These are phyloP conservation scores for Plebejus argus DNA, from an alignment of 2,888 invertebrate genomes.

Conservation along the genomic window DNA sequence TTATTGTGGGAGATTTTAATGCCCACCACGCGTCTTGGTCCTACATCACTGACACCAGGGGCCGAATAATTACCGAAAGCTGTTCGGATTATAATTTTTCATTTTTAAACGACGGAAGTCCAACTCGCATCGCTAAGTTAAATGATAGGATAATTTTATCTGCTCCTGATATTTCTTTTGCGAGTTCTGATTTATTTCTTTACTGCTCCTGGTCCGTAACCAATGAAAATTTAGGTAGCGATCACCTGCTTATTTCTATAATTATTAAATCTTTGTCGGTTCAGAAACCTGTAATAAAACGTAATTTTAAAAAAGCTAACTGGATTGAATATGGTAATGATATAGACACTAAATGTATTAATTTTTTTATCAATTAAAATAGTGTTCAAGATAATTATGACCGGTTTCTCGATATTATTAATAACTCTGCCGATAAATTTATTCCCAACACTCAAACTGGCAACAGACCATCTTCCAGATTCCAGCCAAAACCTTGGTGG, in stretches of 20 bases:
- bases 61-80: constrained; percentile 1
- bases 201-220: background rate
- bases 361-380: background rate
- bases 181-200: background rate
- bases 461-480: background rate
- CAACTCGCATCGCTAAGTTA: background rate
- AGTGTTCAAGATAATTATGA: background rate
- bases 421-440: background rate
- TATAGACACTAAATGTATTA: background rate
- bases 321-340: background rate
- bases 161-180: constrained; percentile 9
- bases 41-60: background rate
- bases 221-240: no score
- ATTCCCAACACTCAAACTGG: background rate
- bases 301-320: background rate
- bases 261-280: background rate
- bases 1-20: background rate
- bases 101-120: background rate
- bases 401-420: background rate
- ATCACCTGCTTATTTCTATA: constrained; percentile 2
- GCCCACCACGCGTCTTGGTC: background rate
- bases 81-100: constrained; percentile 10
- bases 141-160: background rate
- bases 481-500: background rate
- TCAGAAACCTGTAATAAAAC: background rate